Evolutionary conservation across 2,888 invertebrate genomes (phyloP).

Genomic region (Trichopoda pennipes): DNA sequence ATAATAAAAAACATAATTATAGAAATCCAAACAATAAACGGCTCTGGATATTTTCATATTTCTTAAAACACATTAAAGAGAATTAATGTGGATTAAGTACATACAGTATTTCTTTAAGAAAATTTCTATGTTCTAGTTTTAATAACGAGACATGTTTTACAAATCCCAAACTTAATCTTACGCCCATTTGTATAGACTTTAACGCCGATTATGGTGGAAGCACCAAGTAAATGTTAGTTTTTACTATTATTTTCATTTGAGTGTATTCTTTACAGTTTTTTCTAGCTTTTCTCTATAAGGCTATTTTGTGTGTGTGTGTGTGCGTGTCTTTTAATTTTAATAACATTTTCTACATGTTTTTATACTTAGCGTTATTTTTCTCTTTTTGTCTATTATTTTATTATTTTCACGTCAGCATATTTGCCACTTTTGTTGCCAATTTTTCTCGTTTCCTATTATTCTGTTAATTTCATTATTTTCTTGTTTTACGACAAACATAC

Average conservation of each 20-base stretch:
- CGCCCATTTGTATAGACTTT: no score
- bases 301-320: constrained; percentile 1
- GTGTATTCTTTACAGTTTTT: constrained; percentile 1
- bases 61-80: no score
- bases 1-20: no score
- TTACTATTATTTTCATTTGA: not conserved
- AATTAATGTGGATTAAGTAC: no score
- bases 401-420: constrained; percentile 42
- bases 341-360: constrained; percentile 17
- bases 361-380: not conserved
- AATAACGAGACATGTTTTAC: no score
- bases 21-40: no score
- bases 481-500: constrained; percentile 44
- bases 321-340: not conserved
- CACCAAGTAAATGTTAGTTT: no score
- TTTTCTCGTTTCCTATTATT: constrained; percentile 34
- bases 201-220: no score
- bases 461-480: constrained; percentile 44
- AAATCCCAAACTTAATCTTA: no score
- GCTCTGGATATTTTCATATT: no score
- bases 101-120: no score
- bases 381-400: constrained; percentile 22
- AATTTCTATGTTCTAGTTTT: no score
- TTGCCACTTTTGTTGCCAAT: constrained; percentile 62
- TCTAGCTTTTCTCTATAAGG: not conserved